Conservation (phyloP, 2,113 vertebrate genomes). For the Cranoglanis bouderius region DNA sequence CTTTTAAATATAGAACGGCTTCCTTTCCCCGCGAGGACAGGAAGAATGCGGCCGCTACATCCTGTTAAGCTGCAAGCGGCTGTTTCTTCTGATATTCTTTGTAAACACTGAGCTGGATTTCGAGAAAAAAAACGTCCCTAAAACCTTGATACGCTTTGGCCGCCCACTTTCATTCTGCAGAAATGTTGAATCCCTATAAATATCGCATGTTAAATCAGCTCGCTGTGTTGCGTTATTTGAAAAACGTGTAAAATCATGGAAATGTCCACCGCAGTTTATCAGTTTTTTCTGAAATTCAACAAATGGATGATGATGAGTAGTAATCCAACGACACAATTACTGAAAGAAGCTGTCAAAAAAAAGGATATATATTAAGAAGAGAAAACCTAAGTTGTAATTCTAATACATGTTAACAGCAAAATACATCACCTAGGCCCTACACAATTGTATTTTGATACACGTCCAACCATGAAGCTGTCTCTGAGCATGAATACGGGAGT, state of each 20-base stretch:
- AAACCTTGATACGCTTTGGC: constrained; percentile 71
- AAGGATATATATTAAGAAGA: constrained; percentile 67
- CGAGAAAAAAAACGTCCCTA: background rate
- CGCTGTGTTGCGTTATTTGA: background rate
- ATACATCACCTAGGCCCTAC: constrained; percentile 71
- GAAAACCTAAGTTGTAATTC: constrained; percentile 66
- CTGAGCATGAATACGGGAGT: constrained; percentile 63
- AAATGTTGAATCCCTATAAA: constrained; percentile 35
- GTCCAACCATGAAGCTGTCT: constrained; percentile 64
- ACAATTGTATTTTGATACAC: constrained; percentile 66
- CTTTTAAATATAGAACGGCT: constrained; percentile 2
- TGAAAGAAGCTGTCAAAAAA: constrained; percentile 63
- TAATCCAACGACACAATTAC: constrained; percentile 24
- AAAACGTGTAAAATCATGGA: constrained; percentile 42
- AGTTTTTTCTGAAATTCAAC: constrained; percentile 33
- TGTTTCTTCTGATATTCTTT: background rate
- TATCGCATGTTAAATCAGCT: constrained; percentile 23
- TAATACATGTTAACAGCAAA: constrained; percentile 72
- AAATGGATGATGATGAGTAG: constrained; percentile 17
- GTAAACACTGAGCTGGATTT: constrained; percentile 10
- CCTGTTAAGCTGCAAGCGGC: constrained; percentile 12
- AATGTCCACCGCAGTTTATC: constrained; percentile 39
- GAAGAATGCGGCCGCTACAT: constrained; percentile 22
- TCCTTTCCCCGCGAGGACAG: constrained; percentile 1
- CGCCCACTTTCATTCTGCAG: constrained; percentile 63